A percentile compares a stretch with the other conserved stretches of the same genome.
These are phyloP conservation scores for Poeciliopsis presidionis DNA, from an alignment of 2,797 vertebrate genomes.

Conservation along the genomic window DNA sequence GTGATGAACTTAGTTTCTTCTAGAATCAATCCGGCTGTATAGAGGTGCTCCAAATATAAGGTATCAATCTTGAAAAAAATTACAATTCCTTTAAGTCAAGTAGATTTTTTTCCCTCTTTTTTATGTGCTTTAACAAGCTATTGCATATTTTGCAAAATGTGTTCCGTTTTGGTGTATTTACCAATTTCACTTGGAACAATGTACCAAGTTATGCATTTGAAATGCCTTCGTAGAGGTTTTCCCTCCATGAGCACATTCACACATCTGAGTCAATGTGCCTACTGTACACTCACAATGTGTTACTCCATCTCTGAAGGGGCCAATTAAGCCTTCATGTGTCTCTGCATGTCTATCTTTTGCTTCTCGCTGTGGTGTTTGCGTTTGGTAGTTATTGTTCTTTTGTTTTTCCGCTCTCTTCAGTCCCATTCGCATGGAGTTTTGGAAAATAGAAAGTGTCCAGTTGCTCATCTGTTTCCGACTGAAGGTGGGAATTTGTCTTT, in stretches of 20 bases:
- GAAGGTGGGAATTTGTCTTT: conserved; percentile 41
- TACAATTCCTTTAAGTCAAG: not conserved
- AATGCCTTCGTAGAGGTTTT: conserved; percentile 4
- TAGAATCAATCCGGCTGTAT: not conserved
- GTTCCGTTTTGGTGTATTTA: not conserved
- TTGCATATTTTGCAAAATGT: not conserved
- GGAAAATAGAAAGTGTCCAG: conserved; percentile 28
- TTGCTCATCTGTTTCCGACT: conserved; percentile 52
- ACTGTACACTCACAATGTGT: conserved; percentile 13
- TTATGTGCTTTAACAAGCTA: not conserved
- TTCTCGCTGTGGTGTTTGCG: conserved; percentile 29
- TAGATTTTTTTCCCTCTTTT: not conserved
- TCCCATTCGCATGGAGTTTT: conserved; percentile 16
- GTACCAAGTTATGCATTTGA: not conserved
- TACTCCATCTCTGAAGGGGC: conserved; percentile 35
- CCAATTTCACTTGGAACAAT: conserved; percentile 5
- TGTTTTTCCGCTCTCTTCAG: conserved; percentile 22
- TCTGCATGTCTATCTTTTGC: conserved; percentile 33
- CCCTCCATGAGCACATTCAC: not conserved
- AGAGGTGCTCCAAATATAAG: not conserved
- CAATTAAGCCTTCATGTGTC: conserved; percentile 59
- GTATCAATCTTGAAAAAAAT: not conserved
- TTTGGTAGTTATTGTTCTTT: conserved; percentile 25
- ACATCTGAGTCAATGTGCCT: conserved; percentile 7
- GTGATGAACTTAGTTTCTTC: not conserved